Base-by-base conservation (phyloP, 1,140 invertebrate genomes). In the Papilio aristodemus region DNA sequence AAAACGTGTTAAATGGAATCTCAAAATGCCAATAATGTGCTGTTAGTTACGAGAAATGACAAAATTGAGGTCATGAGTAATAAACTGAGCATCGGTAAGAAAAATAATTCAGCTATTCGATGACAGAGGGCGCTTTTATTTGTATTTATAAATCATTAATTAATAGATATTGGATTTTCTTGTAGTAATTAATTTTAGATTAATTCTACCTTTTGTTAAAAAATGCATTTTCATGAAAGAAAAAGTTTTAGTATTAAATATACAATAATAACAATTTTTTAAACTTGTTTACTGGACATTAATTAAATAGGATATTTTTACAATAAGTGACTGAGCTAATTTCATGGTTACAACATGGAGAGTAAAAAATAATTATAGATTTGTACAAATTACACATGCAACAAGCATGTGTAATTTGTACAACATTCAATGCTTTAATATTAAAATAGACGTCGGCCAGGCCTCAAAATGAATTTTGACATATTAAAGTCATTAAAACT, bases 1-100 rank as follows among this genome's bases (percentile, higher is more conserved):
- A 41, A 71, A 69, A 72, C 72, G 58, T 58, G 50, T 54, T 74
- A 54, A 67, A 39, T 72, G 73, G 74, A 79, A 76, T 81, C 68
- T 70, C 46, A 66, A 50, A 69, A 67, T 67, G 41, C 63, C 64
- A 57, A 50, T 79, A 76, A 80, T 85, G 80, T 79, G 68, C 79
- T 70, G 78, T 60, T 74, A 67, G 68, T 85, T 72, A 71, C 70
- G 64, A 80, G 83, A 84, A 89, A 76, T 82, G 72, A 67, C 72
- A 64, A 81, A 84, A 87, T 81, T 87, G 87, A 84, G 86, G 87
- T 72, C 86, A 86, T 73, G 72, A 68, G 75, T 69, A 76, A 85
- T 85, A 86, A 70, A 71, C 63, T 70, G 77, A 76, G 70, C 78
- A 80, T 79, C 69, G 68, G 66, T 70, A 76, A 79, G 76, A 67